Conservation (phyloP, 2,888 invertebrate genomes). For the Cyrtodaria siliqua region DNA sequence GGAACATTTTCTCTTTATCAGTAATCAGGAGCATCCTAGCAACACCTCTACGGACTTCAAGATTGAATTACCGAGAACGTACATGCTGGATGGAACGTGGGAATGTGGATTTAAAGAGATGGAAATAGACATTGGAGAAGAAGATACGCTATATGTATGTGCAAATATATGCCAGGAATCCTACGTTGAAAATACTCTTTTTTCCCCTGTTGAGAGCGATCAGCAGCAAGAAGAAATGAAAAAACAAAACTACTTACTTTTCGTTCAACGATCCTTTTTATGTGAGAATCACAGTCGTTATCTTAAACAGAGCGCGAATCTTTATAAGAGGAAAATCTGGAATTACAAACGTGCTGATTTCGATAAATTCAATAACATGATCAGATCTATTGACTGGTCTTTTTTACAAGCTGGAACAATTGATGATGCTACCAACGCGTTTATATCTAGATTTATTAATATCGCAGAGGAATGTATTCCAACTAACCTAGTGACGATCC, state of each 20-base stretch:
- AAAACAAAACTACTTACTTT: constrained; percentile 1
- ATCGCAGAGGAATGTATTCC: too few relatives aligned
- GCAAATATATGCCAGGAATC: neutral
- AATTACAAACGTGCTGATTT: too few relatives aligned
- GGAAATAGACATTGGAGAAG: neutral
- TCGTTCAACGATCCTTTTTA: constrained; percentile 11
- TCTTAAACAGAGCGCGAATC: neutral
- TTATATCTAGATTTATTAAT: too few relatives aligned
- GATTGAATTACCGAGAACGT: neutral
- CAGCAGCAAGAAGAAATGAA: neutral
- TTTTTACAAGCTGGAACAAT: too few relatives aligned
- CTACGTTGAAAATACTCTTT: neutral
- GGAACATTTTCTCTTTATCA: too few relatives aligned
- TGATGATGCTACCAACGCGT: too few relatives aligned
- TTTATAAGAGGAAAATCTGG: too few relatives aligned
- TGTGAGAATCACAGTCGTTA: neutral
- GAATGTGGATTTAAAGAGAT: neutral
- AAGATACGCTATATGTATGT: constrained; percentile 1
- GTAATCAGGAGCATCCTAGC: neutral
- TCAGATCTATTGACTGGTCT: too few relatives aligned
- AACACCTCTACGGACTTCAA: neutral
- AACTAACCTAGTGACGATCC: too few relatives aligned
- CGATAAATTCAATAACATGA: too few relatives aligned
- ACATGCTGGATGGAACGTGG: neutral
- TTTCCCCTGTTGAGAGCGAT: neutral